Base-by-base conservation (phyloP, 2,888 invertebrate genomes). In the Volucella zonaria region DNA sequence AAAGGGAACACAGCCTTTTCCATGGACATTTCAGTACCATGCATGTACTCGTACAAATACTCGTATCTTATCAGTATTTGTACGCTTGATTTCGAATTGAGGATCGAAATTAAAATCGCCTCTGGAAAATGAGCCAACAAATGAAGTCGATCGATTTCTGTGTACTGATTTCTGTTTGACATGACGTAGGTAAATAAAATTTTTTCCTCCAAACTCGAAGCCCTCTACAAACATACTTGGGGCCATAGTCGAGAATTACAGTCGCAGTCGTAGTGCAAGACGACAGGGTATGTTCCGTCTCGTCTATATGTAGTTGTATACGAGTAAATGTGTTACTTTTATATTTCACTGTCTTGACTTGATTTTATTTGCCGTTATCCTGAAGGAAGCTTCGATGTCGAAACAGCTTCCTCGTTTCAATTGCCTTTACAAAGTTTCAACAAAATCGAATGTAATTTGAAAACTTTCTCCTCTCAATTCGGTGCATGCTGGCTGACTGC, bases 361-460 rank as follows among this genome's bases (percentile, higher is more conserved):
- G 85, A 85, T 85, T 85, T 85, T 81, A 85, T 85, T 81, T 85
- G 76, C 85, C 73, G 76, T 77, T 81, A 85, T 85, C 85, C 85
- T 45, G 66, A 73, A 77, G 71, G 81, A 85, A 76, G 54, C 76
- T 58, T 47, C 61, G 49, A 71, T 67, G 71, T 18, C 56, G 70
- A 62, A 67, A 73, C 80, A 76, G 77, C 81, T 81, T 81, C 83
- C 71, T 81, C 71, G 70, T 85, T 85, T 85, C 85, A 85, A 85
- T 85, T 85, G 85, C 85, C 85, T 77, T 77, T 85, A 81, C 81
- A 81, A 85, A 85, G 81, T 85, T 85, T 85, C 85, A 80, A 68
- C 81, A 81, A 85, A 85, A 85, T 85, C 85, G 85, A 85, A 85
- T 85, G 85, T 85, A 85, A 85, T 85, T 85, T 85, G 81, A 85